Conservation (phyloP, 2,888 invertebrate species). For the Caenorhabditis sp. region DNA sequence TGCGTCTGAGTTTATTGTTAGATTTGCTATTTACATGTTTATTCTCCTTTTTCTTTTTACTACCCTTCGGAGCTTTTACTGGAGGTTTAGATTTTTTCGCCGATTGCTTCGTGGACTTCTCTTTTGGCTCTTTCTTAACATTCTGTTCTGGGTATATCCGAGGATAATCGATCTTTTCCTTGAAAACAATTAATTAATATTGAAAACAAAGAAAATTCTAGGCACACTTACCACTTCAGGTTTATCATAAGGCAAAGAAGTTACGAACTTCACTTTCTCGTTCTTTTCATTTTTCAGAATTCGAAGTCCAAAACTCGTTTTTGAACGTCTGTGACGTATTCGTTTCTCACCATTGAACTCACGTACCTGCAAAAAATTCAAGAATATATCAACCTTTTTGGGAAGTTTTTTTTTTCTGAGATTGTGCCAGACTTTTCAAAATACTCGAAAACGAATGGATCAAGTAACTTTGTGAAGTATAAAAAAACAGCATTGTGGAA, state of each 20-base stretch:
- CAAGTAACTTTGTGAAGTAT: no score
- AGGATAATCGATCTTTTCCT: constrained; percentile 23
- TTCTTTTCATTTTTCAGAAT: constrained; percentile 13
- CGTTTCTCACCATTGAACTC: constrained; percentile 8
- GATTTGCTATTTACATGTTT: background rate
- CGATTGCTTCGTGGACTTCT: background rate
- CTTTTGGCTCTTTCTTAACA: background rate
- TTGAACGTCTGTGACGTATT: constrained; percentile 11
- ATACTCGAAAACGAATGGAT: no score
- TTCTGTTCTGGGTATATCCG: background rate
- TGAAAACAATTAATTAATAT: constrained; percentile 3
- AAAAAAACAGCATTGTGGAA: no score
- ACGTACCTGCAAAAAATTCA: constrained; percentile 1
- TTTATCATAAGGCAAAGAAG: constrained; percentile 16
- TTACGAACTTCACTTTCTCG: constrained; percentile 4
- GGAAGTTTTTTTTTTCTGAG: no score
- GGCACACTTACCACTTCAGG: constrained; percentile 21
- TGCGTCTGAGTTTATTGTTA: no score
- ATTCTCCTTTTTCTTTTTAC: background rate
- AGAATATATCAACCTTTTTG: no score
- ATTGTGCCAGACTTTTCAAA: no score
- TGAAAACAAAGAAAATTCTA: background rate
- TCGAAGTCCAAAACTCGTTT: constrained; percentile 11
- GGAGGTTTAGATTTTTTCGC: background rate
- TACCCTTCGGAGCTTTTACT: no score